phyloP scores from a whole-genome alignment of 2,113 vertebrate genomes.

The Tringa solitaria region DNA sequence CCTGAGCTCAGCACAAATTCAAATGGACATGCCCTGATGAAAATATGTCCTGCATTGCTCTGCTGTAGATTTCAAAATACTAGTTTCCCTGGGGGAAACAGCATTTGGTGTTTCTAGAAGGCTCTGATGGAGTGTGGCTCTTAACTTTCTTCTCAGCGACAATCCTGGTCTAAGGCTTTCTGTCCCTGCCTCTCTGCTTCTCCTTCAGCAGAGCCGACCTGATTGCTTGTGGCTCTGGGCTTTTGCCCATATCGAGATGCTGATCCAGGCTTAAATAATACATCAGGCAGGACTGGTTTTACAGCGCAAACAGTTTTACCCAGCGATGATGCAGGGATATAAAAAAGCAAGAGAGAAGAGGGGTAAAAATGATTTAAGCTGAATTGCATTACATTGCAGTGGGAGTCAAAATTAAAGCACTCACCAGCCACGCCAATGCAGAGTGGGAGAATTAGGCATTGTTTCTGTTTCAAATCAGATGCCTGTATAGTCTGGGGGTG shows the following conservation, averaged over 20 bases:
- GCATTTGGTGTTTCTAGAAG: neutral
- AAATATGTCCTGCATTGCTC: neutral
- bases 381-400: neutral
- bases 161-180: neutral
- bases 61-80: neutral
- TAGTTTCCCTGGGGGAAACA: neutral
- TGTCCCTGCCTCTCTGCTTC: neutral
- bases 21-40: neutral
- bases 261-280: neutral
- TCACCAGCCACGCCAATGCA: neutral
- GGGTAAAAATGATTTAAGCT: neutral
- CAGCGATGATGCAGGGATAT: neutral
- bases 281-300: neutral
- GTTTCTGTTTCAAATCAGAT: neutral
- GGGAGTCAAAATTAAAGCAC: neutral
- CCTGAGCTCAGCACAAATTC: conserved; percentile 41
- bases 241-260: neutral
- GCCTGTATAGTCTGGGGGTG: neutral
- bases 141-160: neutral
- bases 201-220: neutral
- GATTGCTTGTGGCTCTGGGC: neutral
- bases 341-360: neutral
- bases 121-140: neutral
- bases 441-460: neutral
- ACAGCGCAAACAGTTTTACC: neutral